Base-by-base conservation (phyloP, 2,113 vertebrate genomes). In the Macquaria australasica region DNA sequence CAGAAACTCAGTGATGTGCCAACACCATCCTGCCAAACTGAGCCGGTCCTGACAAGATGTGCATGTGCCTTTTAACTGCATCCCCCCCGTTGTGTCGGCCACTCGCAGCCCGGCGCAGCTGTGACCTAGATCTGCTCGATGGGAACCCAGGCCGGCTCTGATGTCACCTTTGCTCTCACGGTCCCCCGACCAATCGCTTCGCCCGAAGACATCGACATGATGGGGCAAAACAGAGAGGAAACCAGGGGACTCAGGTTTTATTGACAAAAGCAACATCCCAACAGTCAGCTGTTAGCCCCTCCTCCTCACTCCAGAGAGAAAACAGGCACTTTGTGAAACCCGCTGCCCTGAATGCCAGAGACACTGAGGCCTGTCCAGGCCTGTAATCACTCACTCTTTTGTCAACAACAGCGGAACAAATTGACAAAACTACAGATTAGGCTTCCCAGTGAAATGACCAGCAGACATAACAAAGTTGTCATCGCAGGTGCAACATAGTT, bases 131-230 rank as follows among this genome's bases (percentile, higher is more conserved):
- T 91, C 88, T 18, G 14, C 45, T 43, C 25, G 51, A 73, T 86
- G 87, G 91, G 88, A 92, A 89, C 71, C 39, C 16, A 0, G 50
- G 7, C 50, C 28, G 14, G 59, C 79, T 89, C 77, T 87, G 82
- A 89, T 86, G 89, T 88, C 91, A 89, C 88, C 83, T 80, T 43
- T 69, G 79, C 86, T 92, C 91, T 89, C 91, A 92, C 76, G 77
- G 70, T 82, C 58, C 76, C 16, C 56, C 55, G 5, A 43, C 90
- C 88, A 92, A 91, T 88, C 70, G 16, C 50, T 12, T 73, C 2
- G 9, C 77, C 53, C n/a, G 11, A 50, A 73, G 73, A 71, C 89
- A 77, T 73, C 58, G 18, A 79, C 84, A 53, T 1, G 70, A 87
- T 5, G 64, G 69, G 53, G 60, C 67, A 78, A 82, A 87, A 68